Evolutionary conservation across 1,140 invertebrate species (phyloP).

Genomic region (Drosophila ficusphila): DNA sequence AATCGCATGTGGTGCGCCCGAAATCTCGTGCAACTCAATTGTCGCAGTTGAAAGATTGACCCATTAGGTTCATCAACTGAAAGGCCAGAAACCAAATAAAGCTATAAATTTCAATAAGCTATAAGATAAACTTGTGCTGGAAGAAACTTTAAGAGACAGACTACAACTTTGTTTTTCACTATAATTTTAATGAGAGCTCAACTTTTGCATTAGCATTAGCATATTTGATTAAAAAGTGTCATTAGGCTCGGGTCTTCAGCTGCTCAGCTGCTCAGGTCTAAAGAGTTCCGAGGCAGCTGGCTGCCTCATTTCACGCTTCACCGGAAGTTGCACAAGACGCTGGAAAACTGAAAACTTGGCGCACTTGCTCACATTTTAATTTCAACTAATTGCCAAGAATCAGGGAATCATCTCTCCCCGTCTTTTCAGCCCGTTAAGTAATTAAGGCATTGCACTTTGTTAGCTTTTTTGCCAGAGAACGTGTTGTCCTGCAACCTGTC

Average conservation of each 20-base stretch:
- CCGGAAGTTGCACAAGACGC: conserved; percentile 66
- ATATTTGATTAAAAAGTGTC: conserved; percentile 83
- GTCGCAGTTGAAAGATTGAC: conserved; percentile 4
- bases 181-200: conserved; percentile 59
- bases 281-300: neutral
- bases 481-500: conserved; percentile 20
- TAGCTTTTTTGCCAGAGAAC: conserved; percentile 40
- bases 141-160: neutral
- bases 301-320: conserved; percentile 63
- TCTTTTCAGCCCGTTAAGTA: conserved; percentile 60
- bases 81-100: neutral
- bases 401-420: conserved; percentile 6
- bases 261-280: neutral
- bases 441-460: conserved; percentile 77
- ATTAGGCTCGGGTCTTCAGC: conserved; percentile 51
- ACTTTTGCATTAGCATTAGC: conserved; percentile 74
- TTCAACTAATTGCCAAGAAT: conserved; percentile 76
- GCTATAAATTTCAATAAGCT: conserved; percentile 1
- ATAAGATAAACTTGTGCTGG: conserved; percentile 14
- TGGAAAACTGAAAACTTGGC: conserved; percentile 64
- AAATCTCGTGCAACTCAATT: conserved; percentile 33
- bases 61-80: conserved; percentile 9
- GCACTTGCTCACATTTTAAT: conserved; percentile 73
- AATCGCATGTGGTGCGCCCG: conserved; percentile 15
- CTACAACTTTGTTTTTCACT: conserved; percentile 22